Percentiles rank a stretch among this genome's conserved stretches.
Conservation (phyloP, 1,140 invertebrate genomes). For the Linepithema humile region DNA sequence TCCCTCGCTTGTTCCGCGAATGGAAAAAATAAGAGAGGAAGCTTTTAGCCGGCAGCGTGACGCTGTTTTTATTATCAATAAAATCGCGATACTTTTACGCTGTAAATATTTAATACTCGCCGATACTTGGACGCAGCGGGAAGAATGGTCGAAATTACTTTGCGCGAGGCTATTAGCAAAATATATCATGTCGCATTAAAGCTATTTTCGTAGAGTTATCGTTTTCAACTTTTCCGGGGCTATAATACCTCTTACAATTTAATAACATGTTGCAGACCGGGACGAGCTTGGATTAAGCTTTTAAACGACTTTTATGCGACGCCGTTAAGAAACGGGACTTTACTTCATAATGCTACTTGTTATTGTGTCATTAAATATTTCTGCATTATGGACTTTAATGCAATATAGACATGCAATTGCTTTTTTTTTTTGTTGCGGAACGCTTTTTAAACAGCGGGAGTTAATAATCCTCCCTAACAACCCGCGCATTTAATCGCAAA, state of each 20-base stretch:
- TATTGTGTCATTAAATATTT: conserved; percentile 18
- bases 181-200: conserved; percentile 13
- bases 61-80: background rate
- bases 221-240: conserved; percentile 17
- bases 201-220: conserved; percentile 10
- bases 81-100: background rate
- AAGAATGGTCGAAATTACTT: conserved; percentile 18
- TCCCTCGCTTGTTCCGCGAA: background rate
- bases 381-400: background rate
- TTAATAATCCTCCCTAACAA: background rate
- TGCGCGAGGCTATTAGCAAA: background rate
- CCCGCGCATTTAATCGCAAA: background rate
- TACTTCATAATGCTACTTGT: background rate
- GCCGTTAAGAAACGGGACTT: background rate
- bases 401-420: background rate
- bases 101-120: background rate
- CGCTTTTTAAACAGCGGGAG: background rate
- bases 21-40: background rate
- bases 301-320: conserved; percentile 22
- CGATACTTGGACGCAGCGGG: background rate
- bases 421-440: background rate
- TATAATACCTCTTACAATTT: conserved; percentile 32
- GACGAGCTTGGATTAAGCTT: conserved; percentile 30
- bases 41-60: background rate
- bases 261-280: background rate